Evolutionary conservation across 2,113 vertebrate genomes (phyloP).

Genomic region (Hyperopisus bebe): DNA sequence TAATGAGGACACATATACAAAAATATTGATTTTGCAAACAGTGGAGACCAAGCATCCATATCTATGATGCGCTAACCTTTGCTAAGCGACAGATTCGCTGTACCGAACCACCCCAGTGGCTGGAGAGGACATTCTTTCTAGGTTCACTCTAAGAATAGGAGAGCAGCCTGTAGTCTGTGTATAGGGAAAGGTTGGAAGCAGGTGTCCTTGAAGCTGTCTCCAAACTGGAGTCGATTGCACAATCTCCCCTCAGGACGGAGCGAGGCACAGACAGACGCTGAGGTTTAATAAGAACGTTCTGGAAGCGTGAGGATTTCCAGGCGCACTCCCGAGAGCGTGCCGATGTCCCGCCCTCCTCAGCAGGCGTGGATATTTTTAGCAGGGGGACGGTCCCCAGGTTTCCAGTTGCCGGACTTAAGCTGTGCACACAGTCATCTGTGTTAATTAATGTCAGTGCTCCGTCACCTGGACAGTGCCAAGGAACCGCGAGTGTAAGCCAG

Average conservation of each 20-base stretch:
- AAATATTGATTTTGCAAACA: conserved; percentile 6
- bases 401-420: conserved; percentile 13
- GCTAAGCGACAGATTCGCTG: not conserved
- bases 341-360: not conserved
- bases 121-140: not conserved
- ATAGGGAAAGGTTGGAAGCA: not conserved
- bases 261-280: not conserved
- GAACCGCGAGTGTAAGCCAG: not conserved
- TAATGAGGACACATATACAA: not conserved
- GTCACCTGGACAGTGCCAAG: conserved; percentile 19
- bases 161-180: not conserved
- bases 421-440: conserved; percentile 25
- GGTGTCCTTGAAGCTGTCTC: not conserved
- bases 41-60: not conserved
- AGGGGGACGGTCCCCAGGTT: not conserved
- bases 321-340: not conserved
- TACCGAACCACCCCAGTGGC: not conserved
- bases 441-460: conserved; percentile 33
- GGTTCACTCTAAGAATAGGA: not conserved
- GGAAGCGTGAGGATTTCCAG: not conserved
- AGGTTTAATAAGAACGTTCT: conserved; percentile 9
- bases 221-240: not conserved
- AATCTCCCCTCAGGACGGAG: not conserved
- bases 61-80: not conserved
- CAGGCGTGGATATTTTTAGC: conserved; percentile 30